These are phyloP conservation scores for Halocynthia roretzi DNA, from an alignment of 23 tunicate genomes.

Conservation along the genomic window DNA sequence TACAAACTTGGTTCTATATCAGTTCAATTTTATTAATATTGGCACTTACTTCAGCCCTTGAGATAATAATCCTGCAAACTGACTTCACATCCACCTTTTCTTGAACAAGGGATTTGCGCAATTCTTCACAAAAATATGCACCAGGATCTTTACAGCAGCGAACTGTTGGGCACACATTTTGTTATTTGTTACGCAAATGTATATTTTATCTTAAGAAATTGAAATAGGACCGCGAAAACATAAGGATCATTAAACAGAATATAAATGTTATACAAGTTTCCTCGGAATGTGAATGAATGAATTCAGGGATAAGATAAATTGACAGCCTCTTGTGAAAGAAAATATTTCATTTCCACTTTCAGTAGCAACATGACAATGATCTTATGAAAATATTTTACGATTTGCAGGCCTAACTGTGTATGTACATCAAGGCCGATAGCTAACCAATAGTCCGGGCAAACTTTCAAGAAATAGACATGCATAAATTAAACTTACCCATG, in stretches of 20 bases:
- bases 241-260: no score
- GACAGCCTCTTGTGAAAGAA: no score
- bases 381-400: background rate
- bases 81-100: background rate
- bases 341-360: background rate
- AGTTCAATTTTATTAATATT: no score
- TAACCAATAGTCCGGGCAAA: no score
- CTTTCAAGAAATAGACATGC: no score
- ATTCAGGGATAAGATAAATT: no score
- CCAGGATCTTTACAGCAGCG: constrained; percentile 20
- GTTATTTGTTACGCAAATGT: background rate
- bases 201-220: no score
- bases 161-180: background rate
- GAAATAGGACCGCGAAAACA: no score
- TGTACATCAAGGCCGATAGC: no score
- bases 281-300: no score
- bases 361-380: background rate
- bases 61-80: constrained; percentile 8
- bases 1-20: no score
- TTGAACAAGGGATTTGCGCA: constrained; percentile 2
- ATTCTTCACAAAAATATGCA: constrained; percentile 17
- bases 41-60: constrained; percentile 17
- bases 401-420: background rate
- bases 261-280: no score
- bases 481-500: background rate